Evolutionary conservation across 1,140 invertebrate species (phyloP).

Genomic region (Listronotus bonariensis): DNA sequence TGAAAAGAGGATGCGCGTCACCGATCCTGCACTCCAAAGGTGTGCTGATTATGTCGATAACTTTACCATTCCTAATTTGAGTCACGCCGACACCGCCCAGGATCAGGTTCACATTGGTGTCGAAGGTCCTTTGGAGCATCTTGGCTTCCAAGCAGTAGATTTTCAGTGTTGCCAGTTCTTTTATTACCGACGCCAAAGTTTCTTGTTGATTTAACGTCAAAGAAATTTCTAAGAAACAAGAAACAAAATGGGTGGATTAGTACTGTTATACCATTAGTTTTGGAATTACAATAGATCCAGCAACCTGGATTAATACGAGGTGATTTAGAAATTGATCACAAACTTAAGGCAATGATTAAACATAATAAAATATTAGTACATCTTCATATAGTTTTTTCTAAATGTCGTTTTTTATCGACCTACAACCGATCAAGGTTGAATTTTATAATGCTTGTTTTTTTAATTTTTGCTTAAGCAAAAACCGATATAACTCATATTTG

Average conservation of each 20-base stretch:
- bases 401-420: too few relatives aligned
- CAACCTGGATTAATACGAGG: too few relatives aligned
- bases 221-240: conserved; percentile 58
- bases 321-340: too few relatives aligned
- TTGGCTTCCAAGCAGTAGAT: conserved; percentile 66
- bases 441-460: too few relatives aligned
- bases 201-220: conserved; percentile 49
- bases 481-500: too few relatives aligned
- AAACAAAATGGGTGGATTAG: not conserved
- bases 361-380: too few relatives aligned
- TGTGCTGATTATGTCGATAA: conserved; percentile 71
- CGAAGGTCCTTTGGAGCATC: conserved; percentile 75
- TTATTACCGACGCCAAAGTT: conserved; percentile 19
- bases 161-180: conserved; percentile 40
- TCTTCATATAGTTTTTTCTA: too few relatives aligned
- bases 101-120: conserved; percentile 68
- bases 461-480: too few relatives aligned
- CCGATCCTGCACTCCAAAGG: conserved; percentile 58
- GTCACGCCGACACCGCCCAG: conserved; percentile 72
- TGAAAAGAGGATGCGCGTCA: conserved; percentile 66
- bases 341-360: too few relatives aligned
- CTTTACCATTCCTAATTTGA: conserved; percentile 61
- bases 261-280: too few relatives aligned
- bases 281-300: too few relatives aligned
- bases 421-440: too few relatives aligned